Evolutionary conservation across 2,797 vertebrate genomes (phyloP).

Genomic region (Morelia viridis): DNA sequence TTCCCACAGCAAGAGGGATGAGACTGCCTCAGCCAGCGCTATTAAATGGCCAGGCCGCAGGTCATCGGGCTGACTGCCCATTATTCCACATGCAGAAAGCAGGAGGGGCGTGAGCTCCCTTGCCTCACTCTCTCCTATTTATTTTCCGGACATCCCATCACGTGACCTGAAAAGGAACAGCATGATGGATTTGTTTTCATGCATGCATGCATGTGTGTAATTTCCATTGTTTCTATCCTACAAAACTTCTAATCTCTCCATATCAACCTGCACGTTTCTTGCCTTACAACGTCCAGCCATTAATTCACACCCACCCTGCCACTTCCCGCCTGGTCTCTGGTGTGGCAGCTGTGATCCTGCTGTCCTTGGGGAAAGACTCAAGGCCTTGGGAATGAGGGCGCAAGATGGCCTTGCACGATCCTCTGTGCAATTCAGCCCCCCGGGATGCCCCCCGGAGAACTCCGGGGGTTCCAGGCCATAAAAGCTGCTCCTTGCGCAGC

Average conservation of each 20-base stretch:
- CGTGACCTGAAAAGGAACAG: background rate
- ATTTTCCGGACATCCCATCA: too few relatives aligned
- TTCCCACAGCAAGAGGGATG: too few relatives aligned
- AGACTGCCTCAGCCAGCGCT: too few relatives aligned
- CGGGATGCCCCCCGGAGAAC: background rate
- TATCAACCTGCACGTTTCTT: background rate
- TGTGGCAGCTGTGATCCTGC: background rate
- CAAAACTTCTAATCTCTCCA: too few relatives aligned
- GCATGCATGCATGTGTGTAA: background rate
- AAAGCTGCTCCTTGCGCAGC: background rate
- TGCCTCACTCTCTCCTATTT: too few relatives aligned
- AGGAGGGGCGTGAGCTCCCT: too few relatives aligned
- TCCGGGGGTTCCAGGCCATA: background rate
- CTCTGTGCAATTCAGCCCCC: background rate
- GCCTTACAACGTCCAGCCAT: background rate
- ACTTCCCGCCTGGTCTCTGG: background rate
- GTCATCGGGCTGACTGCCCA: too few relatives aligned
- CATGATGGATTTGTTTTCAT: background rate
- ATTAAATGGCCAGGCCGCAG: too few relatives aligned
- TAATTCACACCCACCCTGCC: background rate
- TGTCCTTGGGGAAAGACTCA: background rate
- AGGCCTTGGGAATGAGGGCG: background rate
- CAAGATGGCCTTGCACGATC: too few relatives aligned
- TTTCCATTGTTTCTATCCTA: too few relatives aligned
- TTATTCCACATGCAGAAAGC: too few relatives aligned